These are phyloP conservation scores for Gonatopus flavifemur DNA, from an alignment of 1,140 invertebrate genomes.

Conservation along the genomic window DNA sequence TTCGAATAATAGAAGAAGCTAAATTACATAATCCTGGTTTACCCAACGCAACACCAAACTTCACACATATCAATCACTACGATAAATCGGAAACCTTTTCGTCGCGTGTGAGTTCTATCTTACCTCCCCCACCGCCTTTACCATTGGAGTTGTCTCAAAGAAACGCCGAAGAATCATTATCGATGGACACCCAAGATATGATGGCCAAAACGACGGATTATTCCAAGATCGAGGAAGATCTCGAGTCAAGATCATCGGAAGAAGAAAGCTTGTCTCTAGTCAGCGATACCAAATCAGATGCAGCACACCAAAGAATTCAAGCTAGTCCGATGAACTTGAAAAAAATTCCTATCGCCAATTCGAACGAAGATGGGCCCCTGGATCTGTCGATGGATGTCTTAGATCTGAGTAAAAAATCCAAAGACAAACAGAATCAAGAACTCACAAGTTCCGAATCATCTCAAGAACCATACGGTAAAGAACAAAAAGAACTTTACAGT, in stretches of 20 bases:
- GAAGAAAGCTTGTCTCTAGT: slow-evolving; percentile 50
- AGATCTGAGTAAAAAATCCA: slow-evolving; percentile 81
- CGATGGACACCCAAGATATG: slow-evolving; percentile 1
- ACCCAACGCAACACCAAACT: not conserved
- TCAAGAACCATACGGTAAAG: slow-evolving; percentile 18
- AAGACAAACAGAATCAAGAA: slow-evolving; percentile 45
- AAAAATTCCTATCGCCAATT: slow-evolving; percentile 8
- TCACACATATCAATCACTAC: slow-evolving; percentile 1
- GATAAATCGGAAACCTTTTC: slow-evolving; percentile 14
- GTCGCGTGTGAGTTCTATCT: no score
- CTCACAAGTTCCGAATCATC: not conserved
- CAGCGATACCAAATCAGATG: slow-evolving; percentile 48
- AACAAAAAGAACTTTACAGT: slow-evolving; percentile 55
- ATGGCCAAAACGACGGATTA: slow-evolving; percentile 24
- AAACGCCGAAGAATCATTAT: slow-evolving; percentile 7
- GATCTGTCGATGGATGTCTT: slow-evolving; percentile 81
- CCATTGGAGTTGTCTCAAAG: slow-evolving; percentile 19
- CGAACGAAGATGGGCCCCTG: slow-evolving; percentile 65
- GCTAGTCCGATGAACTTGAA: slow-evolving; percentile 48
- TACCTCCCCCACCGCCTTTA: slow-evolving; percentile 18
- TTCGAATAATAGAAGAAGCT: slow-evolving; percentile 14
- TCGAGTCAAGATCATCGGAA: slow-evolving; percentile 44
- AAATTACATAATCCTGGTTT: slow-evolving; percentile 13
- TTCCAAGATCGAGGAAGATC: slow-evolving; percentile 34
- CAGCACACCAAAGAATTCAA: slow-evolving; percentile 50